Evolutionary conservation across 2,888 invertebrate genomes (phyloP).

Genomic region (Stomorhina lunata): DNA sequence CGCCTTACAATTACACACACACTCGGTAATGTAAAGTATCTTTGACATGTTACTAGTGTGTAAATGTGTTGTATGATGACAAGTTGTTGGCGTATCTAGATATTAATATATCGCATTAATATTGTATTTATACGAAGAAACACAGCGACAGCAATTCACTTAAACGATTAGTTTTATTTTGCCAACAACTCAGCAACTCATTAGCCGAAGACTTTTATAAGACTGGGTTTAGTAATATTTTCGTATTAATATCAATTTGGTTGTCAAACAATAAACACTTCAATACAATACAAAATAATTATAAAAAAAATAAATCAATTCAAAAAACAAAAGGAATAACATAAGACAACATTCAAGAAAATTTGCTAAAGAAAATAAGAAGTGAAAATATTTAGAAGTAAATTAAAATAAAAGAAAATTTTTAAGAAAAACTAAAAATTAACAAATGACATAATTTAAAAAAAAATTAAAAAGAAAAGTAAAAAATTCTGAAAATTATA

Average conservation of each 20-base stretch:
- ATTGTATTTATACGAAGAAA: background rate
- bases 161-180: constrained; percentile 52
- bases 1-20: constrained; percentile 9
- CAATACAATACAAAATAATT: constrained; percentile 14
- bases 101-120: constrained; percentile 34
- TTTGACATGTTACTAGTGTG: background rate
- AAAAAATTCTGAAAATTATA: background rate
- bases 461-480: background rate
- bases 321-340: constrained; percentile 15
- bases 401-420: background rate
- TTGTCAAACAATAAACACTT: constrained; percentile 64
- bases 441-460: background rate
- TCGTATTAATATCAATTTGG: constrained; percentile 61
- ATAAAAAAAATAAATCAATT: background rate
- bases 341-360: constrained; percentile 6
- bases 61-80: background rate
- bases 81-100: constrained; percentile 2
- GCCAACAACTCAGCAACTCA: constrained; percentile 61
- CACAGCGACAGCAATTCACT: background rate
- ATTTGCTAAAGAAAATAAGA: constrained; percentile 18
- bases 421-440: background rate
- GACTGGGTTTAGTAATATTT: constrained; percentile 62
- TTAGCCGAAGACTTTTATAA: constrained; percentile 64
- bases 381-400: background rate
- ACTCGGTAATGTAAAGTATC: background rate